Conservation (phyloP, 2,113 vertebrate species). For the Anser cygnoides region DNA sequence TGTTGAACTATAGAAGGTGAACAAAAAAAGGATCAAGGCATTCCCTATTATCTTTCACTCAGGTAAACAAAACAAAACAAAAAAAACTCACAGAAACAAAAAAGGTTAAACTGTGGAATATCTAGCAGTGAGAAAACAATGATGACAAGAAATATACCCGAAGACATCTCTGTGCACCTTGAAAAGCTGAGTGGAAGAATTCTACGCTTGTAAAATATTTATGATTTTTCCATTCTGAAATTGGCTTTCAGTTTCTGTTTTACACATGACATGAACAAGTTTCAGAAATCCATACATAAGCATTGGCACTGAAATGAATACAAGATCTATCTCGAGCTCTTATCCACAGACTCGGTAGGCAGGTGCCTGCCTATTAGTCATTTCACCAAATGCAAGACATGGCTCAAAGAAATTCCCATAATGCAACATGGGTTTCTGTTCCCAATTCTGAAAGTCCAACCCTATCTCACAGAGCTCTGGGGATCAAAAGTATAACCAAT, state of each 20-base stretch:
- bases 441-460: not conserved
- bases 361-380: not conserved
- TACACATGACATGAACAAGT: not conserved
- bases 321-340: not conserved
- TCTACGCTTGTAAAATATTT: not conserved
- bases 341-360: not conserved
- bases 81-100: not conserved
- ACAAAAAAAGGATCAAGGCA: not conserved
- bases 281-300: not conserved
- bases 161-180: not conserved
- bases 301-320: not conserved
- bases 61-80: not conserved
- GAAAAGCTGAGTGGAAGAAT: not conserved
- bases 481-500: not conserved
- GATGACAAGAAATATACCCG: not conserved
- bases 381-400: accelerated
- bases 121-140: not conserved
- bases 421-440: not conserved
- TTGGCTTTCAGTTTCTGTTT: not conserved
- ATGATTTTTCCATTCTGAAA: not conserved
- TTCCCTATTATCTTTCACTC: not conserved
- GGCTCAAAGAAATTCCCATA: not conserved
- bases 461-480: not conserved
- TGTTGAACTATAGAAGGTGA: not conserved
- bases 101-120: not conserved